phyloP scores from a whole-genome alignment of 2,113 vertebrate genomes.

The pig (Sus scrofa) region DNA sequence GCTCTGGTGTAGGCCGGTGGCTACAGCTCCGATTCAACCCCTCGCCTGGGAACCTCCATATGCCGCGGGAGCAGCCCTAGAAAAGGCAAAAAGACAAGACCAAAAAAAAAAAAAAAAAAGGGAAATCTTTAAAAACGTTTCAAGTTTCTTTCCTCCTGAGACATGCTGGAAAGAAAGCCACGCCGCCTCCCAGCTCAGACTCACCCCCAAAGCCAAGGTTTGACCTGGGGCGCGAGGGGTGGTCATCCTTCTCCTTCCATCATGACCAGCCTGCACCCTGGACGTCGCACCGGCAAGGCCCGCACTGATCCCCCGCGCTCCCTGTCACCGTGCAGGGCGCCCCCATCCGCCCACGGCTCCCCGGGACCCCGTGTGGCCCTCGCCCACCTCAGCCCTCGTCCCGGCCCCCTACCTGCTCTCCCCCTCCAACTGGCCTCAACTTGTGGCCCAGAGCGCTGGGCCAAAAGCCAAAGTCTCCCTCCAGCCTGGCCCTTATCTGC shows the following conservation, averaged over 20 bases:
- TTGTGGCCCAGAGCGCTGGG: not conserved
- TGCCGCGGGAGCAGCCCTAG: too few species aligned
- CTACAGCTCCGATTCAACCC: too few species aligned
- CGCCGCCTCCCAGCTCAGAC: not conserved
- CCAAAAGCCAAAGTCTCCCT: conserved; percentile 7
- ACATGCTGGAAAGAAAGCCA: not conserved
- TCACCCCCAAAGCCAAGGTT: not conserved
- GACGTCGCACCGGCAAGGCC: not conserved
- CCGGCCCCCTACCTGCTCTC: not conserved
- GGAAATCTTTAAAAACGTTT: too few species aligned
- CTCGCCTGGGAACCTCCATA: too few species aligned
- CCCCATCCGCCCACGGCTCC: not conserved
- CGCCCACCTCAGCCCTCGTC: not conserved
- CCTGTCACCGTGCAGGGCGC: not conserved
- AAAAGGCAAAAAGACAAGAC: too few species aligned
- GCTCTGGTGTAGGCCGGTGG: too few species aligned
- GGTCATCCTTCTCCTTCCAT: not conserved
- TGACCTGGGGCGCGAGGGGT: not conserved
- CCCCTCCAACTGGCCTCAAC: not conserved
- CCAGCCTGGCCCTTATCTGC: not conserved
- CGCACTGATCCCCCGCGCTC: too few species aligned
- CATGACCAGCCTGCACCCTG: not conserved
- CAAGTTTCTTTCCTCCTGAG: not conserved
- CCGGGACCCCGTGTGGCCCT: fast-evolving
- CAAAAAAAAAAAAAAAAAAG: too few species aligned